Evolutionary conservation across 2,888 invertebrate species (phyloP).

Genomic region (Ectemnius cavifrons): DNA sequence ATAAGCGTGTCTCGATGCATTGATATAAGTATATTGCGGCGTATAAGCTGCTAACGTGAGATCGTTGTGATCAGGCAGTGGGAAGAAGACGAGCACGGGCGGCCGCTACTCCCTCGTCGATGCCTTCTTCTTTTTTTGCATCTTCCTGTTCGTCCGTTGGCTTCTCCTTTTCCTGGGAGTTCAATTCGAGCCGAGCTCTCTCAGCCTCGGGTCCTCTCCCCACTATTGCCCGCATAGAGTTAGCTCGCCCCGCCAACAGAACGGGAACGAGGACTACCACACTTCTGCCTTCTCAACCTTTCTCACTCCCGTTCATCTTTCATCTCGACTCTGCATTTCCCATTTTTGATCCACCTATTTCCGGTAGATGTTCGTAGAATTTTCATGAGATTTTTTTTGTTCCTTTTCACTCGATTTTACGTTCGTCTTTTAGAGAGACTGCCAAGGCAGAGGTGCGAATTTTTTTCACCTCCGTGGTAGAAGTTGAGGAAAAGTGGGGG

Average conservation of each 20-base stretch:
- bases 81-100: slow-evolving; percentile 4
- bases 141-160: slow-evolving; percentile 17
- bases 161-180: slow-evolving; percentile 40
- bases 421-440: slow-evolving; percentile 21
- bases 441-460: background rate
- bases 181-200: slow-evolving; percentile 39
- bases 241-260: slow-evolving; percentile 11
- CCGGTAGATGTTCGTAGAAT: slow-evolving; percentile 16
- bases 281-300: slow-evolving; percentile 11
- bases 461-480: no score
- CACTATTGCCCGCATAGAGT: slow-evolving; percentile 27
- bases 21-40: no score
- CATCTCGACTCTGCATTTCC: slow-evolving; percentile 18
- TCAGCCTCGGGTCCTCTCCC: slow-evolving; percentile 26
- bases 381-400: background rate
- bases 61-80: slow-evolving; percentile 10
- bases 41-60: slow-evolving; percentile 2
- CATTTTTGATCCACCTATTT: slow-evolving; percentile 49
- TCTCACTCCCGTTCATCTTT: background rate
- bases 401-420: slow-evolving; percentile 12
- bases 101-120: slow-evolving; percentile 20
- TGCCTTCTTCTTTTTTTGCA: slow-evolving; percentile 7
- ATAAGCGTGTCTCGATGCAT: no score
- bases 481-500: no score
- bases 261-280: slow-evolving; percentile 33